These are phyloP conservation scores for Trinorchestia longiramus DNA, from an alignment of 1,140 invertebrate species.

Conservation along the genomic window DNA sequence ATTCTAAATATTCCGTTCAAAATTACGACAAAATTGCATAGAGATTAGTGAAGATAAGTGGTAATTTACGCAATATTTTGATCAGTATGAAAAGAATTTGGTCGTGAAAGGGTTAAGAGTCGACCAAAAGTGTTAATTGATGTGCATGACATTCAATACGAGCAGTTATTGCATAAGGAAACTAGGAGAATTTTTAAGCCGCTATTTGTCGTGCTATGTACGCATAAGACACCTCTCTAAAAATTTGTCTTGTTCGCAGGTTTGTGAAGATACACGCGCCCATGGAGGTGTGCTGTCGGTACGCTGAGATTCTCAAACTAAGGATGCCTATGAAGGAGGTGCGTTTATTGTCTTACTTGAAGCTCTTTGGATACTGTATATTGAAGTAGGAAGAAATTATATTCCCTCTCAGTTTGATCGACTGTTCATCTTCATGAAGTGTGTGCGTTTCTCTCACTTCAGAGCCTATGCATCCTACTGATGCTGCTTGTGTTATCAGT, in stretches of 20 bases:
- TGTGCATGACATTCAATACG: constrained; percentile 29
- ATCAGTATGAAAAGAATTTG: too few species aligned
- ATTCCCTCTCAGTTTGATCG: neutral
- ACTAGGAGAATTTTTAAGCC: constrained; percentile 20
- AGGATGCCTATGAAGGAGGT: constrained; percentile 95
- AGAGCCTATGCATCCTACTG: neutral
- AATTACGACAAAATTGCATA: too few species aligned
- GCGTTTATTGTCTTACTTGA: constrained; percentile 36
- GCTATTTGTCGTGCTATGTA: constrained; percentile 55
- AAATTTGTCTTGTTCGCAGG: constrained; percentile 58
- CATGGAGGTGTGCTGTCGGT: constrained; percentile 84
- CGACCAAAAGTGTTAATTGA: too few species aligned
- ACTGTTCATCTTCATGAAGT: neutral
- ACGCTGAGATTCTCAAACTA: constrained; percentile 93
- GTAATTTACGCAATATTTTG: too few species aligned
- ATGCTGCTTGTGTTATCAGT: neutral
- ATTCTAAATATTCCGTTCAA: too few species aligned
- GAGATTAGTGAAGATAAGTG: too few species aligned
- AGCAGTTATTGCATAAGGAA: constrained; percentile 57
- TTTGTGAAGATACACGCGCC: constrained; percentile 88
- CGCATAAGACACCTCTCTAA: neutral
- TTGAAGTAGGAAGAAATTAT: neutral
- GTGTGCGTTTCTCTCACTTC: neutral
- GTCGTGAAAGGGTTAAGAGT: too few species aligned
- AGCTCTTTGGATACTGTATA: neutral